Base-by-base conservation (phyloP, 2,888 invertebrate genomes). In the Antheraea yamamai region DNA sequence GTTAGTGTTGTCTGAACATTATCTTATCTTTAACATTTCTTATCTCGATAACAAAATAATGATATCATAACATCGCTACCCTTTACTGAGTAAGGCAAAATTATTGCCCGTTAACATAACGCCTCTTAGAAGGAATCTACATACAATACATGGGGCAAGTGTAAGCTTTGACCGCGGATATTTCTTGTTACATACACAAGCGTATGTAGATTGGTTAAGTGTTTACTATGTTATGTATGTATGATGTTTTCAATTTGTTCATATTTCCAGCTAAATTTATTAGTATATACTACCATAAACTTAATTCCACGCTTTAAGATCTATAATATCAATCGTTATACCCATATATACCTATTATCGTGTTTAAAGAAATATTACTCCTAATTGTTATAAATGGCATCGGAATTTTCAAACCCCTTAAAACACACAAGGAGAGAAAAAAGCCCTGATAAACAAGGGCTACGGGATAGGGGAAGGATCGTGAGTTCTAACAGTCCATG, bases 101-200 rank as follows among this genome's bases (percentile, higher is more conserved):
- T 88, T 86, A 88, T 84, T 78, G 78, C 77, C 87, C 89, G 87
- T 86, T 84, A 85, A 85, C 83, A 88, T 89, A 87, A 85, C 90
- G 88, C 90, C 85, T 87, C 84, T 84, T 82, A 82, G 82, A 81
- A 81, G 81, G 76, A 79, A 93, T 94, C 92, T 93, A 89, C 93
- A 94, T 94, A 92, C 93, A 93, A 94, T 93, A 87, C 86, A 78
- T 82, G 68, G 26, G 58, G 61, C 74, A 30, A 70, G 72, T 30
- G 72, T 75, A 75, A 71, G 71, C 35, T 66, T 61, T 76, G 75
- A 73, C 75, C 70, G 68, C 23, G 64, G 73, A 72, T 64, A 51
- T 71, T 64, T 71, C 26, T 61, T 75, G 23, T 61, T 75, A 72
- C 61, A 58, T 71, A 71, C 68, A 75, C 52, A 74, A 68, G 55